These are phyloP conservation scores for Crotalus tigris DNA, from an alignment of 2,113 vertebrate genomes.

Conservation along the genomic window DNA sequence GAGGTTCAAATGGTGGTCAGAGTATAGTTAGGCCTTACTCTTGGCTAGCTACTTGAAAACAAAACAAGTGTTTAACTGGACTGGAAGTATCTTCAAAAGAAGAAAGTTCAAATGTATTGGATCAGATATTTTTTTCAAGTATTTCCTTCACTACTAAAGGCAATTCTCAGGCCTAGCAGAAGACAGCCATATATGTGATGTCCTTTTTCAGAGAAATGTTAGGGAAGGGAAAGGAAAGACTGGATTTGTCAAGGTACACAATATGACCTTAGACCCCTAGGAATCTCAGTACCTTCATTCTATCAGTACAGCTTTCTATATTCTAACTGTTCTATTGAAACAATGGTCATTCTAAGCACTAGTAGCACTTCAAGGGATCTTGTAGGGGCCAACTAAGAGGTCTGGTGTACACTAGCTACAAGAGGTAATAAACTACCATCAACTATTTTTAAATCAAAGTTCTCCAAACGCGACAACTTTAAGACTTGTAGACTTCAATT, in stretches of 20 bases:
- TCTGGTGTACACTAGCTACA: background rate
- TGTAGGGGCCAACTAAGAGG: background rate
- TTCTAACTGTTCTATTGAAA: background rate
- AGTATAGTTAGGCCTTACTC: background rate
- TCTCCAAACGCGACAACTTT: background rate
- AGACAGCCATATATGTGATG: background rate
- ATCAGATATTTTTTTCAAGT: background rate
- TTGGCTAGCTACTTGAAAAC: background rate
- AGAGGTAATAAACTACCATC: background rate
- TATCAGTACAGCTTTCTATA: background rate
- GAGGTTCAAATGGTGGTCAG: background rate
- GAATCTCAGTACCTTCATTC: background rate
- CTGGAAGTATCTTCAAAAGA: background rate
- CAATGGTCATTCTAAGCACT: background rate
- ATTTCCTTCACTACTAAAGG: background rate
- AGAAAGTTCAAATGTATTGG: background rate
- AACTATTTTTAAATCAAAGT: background rate
- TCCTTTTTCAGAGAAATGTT: background rate
- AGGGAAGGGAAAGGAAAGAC: background rate
- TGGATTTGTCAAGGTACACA: background rate
- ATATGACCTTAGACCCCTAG: background rate
- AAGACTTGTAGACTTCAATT: background rate
- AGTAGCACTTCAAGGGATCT: background rate
- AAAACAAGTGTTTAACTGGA: background rate
- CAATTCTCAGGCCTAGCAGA: background rate